phyloP scores from a whole-genome alignment of 2,888 invertebrate species.

The Vandiemenella viatica region DNA sequence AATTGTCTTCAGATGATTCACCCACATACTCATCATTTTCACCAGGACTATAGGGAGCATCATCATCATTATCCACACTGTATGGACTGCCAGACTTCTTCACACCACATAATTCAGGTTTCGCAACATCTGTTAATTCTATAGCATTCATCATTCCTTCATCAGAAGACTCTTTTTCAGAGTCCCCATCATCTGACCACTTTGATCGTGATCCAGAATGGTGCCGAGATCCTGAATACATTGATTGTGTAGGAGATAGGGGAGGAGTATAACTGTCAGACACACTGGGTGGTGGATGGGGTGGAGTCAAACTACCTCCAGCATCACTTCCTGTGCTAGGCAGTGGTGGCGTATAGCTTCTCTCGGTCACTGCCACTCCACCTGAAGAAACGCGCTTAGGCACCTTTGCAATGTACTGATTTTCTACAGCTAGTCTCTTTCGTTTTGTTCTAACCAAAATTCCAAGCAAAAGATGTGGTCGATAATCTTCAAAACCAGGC shows the following conservation, averaged over 20 bases:
- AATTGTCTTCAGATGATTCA: conserved; percentile 18
- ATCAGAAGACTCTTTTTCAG: background rate
- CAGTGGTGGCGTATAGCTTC: conserved; percentile 29
- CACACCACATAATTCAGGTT: background rate
- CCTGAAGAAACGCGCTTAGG: conserved; percentile 4
- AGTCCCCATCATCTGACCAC: background rate
- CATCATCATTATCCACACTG: conserved; percentile 34
- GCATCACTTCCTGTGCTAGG: conserved; percentile 14
- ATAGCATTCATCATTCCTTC: background rate
- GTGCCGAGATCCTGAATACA: background rate
- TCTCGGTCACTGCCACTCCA: conserved; percentile 11
- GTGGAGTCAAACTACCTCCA: conserved; percentile 15
- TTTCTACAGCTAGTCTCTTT: conserved; percentile 16
- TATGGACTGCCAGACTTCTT: background rate
- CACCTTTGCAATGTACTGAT: conserved; percentile 7
- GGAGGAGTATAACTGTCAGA: conserved; percentile 5
- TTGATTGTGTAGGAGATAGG: background rate
- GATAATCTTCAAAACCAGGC: conserved; percentile 49
- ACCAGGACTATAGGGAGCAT: conserved; percentile 63
- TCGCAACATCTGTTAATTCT: background rate
- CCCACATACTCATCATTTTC: conserved; percentile 28
- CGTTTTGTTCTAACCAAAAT: conserved; percentile 52
- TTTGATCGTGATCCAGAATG: background rate
- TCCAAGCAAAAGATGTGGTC: conserved; percentile 68
- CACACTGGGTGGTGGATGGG: conserved; percentile 15